Conservation (phyloP, 1,140 invertebrate species). For the Bombus picipes region DNA sequence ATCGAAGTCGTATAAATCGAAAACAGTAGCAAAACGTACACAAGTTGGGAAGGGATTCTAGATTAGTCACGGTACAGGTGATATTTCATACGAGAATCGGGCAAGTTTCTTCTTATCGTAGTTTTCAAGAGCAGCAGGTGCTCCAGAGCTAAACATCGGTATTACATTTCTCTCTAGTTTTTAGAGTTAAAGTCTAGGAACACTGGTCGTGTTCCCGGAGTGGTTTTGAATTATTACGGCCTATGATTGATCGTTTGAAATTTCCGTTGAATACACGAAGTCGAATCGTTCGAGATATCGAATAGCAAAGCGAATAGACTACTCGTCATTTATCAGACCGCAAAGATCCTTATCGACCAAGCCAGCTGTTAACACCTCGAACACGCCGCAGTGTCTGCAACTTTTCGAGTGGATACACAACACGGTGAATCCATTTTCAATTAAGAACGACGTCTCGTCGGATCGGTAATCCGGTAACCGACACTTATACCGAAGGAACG, state of each 20-base stretch:
- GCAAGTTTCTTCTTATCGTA: constrained; percentile 8
- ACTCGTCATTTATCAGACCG: constrained; percentile 25
- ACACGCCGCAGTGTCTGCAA: constrained; percentile 27
- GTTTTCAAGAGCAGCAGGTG: constrained; percentile 22
- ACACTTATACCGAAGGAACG: neutral
- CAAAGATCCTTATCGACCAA: constrained; percentile 36
- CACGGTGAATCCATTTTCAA: constrained; percentile 15
- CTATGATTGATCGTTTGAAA: neutral
- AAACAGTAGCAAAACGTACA: neutral
- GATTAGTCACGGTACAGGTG: neutral
- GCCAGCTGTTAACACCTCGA: constrained; percentile 37
- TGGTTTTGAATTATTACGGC: neutral
- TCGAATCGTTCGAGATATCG: constrained; percentile 13
- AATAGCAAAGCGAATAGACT: neutral
- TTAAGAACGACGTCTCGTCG: constrained; percentile 1
- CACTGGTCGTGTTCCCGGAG: neutral
- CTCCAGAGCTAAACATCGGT: neutral
- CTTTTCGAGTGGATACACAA: constrained; percentile 26
- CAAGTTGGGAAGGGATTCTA: neutral
- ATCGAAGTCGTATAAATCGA: neutral
- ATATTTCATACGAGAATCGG: constrained; percentile 13
- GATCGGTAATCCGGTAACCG: constrained; percentile 14
- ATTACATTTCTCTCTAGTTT: neutral
- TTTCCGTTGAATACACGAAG: neutral
- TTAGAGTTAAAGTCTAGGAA: neutral